Evolutionary conservation across 2,888 invertebrate species (phyloP), one percentile per base, ranked within the genome.

Genomic region (Siphonodentalium dalli): DNA sequence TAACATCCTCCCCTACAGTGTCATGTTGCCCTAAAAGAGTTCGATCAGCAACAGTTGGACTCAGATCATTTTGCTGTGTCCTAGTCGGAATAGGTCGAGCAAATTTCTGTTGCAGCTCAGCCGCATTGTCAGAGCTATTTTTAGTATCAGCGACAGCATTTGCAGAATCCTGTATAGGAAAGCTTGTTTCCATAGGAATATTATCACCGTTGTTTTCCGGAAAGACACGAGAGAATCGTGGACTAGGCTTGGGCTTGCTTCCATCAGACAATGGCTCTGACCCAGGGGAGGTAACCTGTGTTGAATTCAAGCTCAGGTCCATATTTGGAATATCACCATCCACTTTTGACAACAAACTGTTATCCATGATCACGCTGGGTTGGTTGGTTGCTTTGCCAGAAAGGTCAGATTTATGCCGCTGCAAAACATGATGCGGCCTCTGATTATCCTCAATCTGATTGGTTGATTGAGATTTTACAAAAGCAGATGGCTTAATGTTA

Each of bases 351-450:
- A n/a, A n/a, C n/a, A n/a, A n/a, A n/a, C n/a, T n/a, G n/a, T n/a
- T n/a, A n/a, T n/a, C n/a, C n/a, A n/a, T n/a, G n/a, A n/a, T n/a
- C n/a, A n/a, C n/a, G n/a, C n/a, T n/a, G n/a, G n/a, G n/a, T n/a
- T n/a, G n/a, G n/a, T n/a, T n/a, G n/a, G n/a, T n/a, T n/a, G n/a
- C n/a, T n/a, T n/a, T n/a, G n/a, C n/a, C n/a, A n/a, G n/a, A n/a
- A n/a, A 76, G 70, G 68, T 81, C 82, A 4, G 74, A 74, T 53
- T 74, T 74, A 50, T 75, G 74, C 46, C 77, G 63, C 46, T 72
- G 72, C 27, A 75, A 63, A 29, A 69, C 68, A 44, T 69, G 69
- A 54, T 71, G 71, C 34, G 75, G 65, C 47, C 72, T 74, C 35
- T 62, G 63, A 44, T 63, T 66, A 21, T 72, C 72, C 8, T 67